Base-by-base conservation (phyloP, 2,113 vertebrate genomes). In the Steatornis caripensis region DNA sequence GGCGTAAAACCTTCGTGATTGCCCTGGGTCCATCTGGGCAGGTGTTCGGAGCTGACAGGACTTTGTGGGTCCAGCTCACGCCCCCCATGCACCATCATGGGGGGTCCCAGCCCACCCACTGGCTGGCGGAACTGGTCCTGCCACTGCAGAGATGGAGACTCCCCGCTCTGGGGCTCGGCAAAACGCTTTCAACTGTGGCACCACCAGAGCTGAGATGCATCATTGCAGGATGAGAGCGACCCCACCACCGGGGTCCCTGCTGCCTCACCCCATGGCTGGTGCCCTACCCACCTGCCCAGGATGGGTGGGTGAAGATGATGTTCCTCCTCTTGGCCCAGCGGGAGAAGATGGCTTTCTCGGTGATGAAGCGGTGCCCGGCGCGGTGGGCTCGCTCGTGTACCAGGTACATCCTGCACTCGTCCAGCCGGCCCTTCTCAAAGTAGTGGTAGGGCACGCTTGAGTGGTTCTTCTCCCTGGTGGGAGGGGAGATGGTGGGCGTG, bases 321-420 rank as follows among this genome's bases (percentile, higher is more conserved):
- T 97, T 95, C 90, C 97, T 98, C 57, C 91, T 99, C 43, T 97
- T 98, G 51, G 99, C 99, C 99, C 99, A 99, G 96, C 97, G 99
- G 80, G 98, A 99, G 69, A 99, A 99, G 94, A 99, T 98, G 5
- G 98, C 95, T 94, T 99, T 99, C 98, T 99, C 99, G 0, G 99
- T 99, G 97, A 99, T 99, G 97, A 99, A 99, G 94, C 99, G 99
- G 90, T 99, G 99, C 6, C 99, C 99, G 0, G 98, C 99, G 0
- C 88, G 98, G 1, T 46, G 97, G 0, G 98, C 99, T 57, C 72
- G 96, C 95, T 99, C 99, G 0, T 99, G 99, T 8, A 97, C 71
- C 69, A 97, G 98, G 97, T 99, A 99, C 98, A 99, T 99, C 89
- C 62, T 97, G 93, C 99, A 99, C 94, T 99, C 99, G 0, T 99